phyloP scores from a whole-genome alignment of 2,113 vertebrate genomes.

The Bos javanicus region DNA sequence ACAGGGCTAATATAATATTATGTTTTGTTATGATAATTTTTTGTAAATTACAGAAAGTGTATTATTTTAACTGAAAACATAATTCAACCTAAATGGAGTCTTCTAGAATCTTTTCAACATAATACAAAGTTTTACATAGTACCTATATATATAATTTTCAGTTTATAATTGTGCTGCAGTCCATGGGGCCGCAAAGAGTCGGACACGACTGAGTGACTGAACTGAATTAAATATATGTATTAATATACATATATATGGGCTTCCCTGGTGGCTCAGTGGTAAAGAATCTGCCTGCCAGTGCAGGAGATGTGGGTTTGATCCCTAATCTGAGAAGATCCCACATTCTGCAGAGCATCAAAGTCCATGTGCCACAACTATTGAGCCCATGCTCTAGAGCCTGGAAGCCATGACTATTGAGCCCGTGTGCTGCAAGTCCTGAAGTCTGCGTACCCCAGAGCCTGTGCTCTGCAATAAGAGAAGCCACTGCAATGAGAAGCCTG shows the following conservation, averaged over 20 bases:
- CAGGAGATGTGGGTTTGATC: not conserved
- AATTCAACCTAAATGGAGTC: not conserved
- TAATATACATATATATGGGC: not conserved
- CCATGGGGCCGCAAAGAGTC: fast-evolving
- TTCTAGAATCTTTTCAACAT: not conserved
- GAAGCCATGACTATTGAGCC: not conserved
- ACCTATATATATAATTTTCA: not conserved
- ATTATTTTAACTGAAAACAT: not conserved
- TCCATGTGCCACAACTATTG: not conserved
- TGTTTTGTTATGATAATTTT: not conserved
- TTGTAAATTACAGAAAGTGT: not conserved
- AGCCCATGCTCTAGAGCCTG: not conserved
- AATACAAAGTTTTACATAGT: not conserved
- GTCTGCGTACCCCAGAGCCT: not conserved
- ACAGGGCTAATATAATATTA: not conserved
- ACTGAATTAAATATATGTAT: not conserved
- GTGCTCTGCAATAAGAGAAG: not conserved
- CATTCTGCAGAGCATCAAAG: not conserved
- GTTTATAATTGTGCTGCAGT: not conserved
- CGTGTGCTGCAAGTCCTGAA: not conserved
- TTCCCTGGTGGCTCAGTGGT: not conserved
- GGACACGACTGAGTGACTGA: not conserved
- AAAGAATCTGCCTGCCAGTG: not conserved
- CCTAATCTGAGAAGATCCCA: not conserved
- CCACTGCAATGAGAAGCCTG: not conserved